These are phyloP conservation scores for Barypeithes pellucidus DNA, from an alignment of 2,888 invertebrate species.

Conservation along the genomic window DNA sequence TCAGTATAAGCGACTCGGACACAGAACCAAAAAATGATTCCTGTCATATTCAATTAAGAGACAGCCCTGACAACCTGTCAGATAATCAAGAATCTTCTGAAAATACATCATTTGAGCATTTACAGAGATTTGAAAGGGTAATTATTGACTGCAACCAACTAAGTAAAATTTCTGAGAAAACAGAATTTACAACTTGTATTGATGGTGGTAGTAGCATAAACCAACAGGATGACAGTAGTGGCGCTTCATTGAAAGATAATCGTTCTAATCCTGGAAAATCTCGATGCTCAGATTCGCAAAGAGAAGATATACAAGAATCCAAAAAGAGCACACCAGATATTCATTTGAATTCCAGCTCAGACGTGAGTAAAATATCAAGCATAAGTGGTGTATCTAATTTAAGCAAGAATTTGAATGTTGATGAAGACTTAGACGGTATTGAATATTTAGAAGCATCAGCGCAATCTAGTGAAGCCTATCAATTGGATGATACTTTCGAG, in stretches of 20 bases:
- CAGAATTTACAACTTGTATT: constrained; percentile 24
- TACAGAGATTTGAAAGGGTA: constrained; percentile 15
- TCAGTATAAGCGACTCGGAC: neutral
- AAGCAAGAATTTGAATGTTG: neutral
- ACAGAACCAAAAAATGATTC: neutral
- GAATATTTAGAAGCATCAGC: neutral
- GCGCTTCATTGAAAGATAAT: neutral
- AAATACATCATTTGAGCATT: neutral
- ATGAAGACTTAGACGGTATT: neutral
- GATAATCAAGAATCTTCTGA: neutral
- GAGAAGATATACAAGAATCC: neutral
- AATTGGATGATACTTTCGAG: constrained; percentile 48
- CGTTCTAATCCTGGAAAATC: neutral
- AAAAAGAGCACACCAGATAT: neutral
- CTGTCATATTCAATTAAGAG: neutral
- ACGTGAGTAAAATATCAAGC: neutral
- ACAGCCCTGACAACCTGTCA: neutral
- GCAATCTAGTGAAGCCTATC: constrained; percentile 28
- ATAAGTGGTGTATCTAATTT: constrained; percentile 4
- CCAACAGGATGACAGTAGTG: neutral
- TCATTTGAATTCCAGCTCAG: constrained; percentile 3
- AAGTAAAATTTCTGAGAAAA: constrained; percentile 39
- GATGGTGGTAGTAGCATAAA: neutral
- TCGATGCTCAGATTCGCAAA: neutral
- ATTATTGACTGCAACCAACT: constrained; percentile 20